Percentiles rank a stretch among this genome's conserved stretches.
Conservation (phyloP, 2,113 vertebrate genomes). For the Datnioides undecimradiatus region DNA sequence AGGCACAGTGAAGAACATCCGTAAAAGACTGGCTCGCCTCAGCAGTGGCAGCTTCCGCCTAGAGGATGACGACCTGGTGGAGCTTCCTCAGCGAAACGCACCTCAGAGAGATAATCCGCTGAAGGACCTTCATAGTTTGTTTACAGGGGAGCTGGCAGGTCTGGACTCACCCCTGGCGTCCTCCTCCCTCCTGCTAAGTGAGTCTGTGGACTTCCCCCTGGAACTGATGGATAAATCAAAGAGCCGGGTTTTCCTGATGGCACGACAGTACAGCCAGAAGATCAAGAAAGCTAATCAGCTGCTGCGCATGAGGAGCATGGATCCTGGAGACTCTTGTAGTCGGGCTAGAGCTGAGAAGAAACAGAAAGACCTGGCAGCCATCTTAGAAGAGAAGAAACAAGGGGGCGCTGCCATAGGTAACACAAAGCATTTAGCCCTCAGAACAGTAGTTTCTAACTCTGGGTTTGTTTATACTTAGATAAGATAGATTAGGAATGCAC, state of each 20-base stretch:
- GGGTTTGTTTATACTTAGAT: not conserved
- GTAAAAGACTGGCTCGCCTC: constrained; percentile 85
- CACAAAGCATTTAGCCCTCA: not conserved
- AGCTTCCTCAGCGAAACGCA: constrained; percentile 80
- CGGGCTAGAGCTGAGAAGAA: constrained; percentile 81
- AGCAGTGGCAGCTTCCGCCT: constrained; percentile 85
- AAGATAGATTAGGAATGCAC: not conserved
- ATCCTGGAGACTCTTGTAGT: constrained; percentile 86
- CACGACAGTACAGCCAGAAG: constrained; percentile 98
- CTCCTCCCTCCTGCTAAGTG: constrained; percentile 79
- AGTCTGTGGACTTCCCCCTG: constrained; percentile 81
- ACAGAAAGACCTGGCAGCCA: constrained; percentile 92
- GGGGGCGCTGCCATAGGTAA: constrained; percentile 96
- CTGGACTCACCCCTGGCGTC: constrained; percentile 84
- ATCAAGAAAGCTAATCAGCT: constrained; percentile 98
- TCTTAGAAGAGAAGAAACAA: constrained; percentile 98
- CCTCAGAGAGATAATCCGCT: constrained; percentile 43
- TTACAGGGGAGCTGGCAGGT: constrained; percentile 84
- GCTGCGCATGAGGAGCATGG: constrained; percentile 92
- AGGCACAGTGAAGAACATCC: constrained; percentile 82
- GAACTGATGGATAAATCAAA: constrained; percentile 89
- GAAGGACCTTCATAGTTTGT: constrained; percentile 85
- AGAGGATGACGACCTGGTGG: constrained; percentile 83
- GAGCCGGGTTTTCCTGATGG: constrained; percentile 95
- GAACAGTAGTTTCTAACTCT: not conserved